Percentiles rank a stretch among this genome's conserved stretches.
Evolutionary conservation across 2,113 vertebrate species (phyloP).

Genomic region (Tringa solitaria): DNA sequence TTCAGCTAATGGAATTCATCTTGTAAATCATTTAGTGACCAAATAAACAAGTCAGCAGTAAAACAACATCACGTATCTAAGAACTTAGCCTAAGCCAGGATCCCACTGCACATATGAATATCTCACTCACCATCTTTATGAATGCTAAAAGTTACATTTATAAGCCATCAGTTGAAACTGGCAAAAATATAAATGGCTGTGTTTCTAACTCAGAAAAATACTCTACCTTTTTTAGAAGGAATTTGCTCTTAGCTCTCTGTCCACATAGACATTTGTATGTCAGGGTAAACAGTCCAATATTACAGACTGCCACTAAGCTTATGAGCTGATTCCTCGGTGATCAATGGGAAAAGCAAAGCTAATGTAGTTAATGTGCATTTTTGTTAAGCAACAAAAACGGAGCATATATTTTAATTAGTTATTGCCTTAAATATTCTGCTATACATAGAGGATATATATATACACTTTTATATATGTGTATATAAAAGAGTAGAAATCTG

Average conservation of each 20-base stretch:
- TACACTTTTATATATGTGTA: background rate
- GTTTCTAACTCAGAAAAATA: background rate
- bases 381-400: background rate
- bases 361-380: background rate
- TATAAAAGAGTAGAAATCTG: background rate
- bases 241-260: background rate
- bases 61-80: background rate
- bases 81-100: background rate
- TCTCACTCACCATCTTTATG: background rate
- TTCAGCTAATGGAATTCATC: background rate
- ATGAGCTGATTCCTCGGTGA: background rate
- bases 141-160: background rate
- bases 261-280: background rate
- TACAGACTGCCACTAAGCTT: background rate
- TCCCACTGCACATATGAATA: background rate
- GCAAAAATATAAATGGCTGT: background rate
- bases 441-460: background rate
- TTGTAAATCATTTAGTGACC: background rate
- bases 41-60: background rate
- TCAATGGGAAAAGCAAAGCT: constrained; percentile 4
- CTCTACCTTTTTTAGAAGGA: background rate
- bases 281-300: background rate
- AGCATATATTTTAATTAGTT: background rate
- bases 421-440: background rate
- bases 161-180: background rate